Base-by-base conservation (phyloP, 2,797 vertebrate genomes). In the Pangasius krempfi region DNA sequence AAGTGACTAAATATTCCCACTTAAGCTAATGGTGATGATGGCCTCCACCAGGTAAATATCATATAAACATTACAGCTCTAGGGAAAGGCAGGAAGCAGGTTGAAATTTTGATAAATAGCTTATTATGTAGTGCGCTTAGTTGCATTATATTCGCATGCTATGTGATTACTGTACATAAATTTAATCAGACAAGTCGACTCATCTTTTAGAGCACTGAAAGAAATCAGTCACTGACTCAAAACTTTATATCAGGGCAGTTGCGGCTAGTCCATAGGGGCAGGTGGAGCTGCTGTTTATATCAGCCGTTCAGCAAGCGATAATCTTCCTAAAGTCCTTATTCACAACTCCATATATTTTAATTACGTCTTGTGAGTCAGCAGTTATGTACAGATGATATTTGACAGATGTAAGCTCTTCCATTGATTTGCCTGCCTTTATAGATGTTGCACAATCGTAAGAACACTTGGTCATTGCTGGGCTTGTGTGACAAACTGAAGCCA, bases 1-100 rank as follows among this genome's bases (percentile, higher is more conserved):
- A 66, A 60, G 85, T 89, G 85, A 86, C 64, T 54, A 66, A 82
- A 83, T 79, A 79, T 60, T 82, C 68, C 66, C 58, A 75, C 50
- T 89, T 66, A 89, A 75, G 44, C 37, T 40, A 86, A 60, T 44
- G 78, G 40, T 18, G 79, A 83, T 64, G 40, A 79, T n/a, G 37
- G 58, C 52, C 13, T 82, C 54, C 88, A 44, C 37, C 25, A 64
- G 85, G 56, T 60, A 78, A 78, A 78, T 68, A 56, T 54, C 27
- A 66, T 52, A 33, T 78, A 52, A 70, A 79, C 33, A 54, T 54
- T 58, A 68, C 72, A 68, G 22, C 14, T 18, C 54, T 22, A 37
- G 30, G 27, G 22, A 75, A 33, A 27, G 47, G 22, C 14, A 50
- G 2, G 0, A 30, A 12, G 44, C 52, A 44, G 12, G 80, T 6